These are phyloP conservation scores for Umimayanthus kanabou DNA, from an alignment of 92 coral and sea anemone species.

Conservation along the genomic window DNA sequence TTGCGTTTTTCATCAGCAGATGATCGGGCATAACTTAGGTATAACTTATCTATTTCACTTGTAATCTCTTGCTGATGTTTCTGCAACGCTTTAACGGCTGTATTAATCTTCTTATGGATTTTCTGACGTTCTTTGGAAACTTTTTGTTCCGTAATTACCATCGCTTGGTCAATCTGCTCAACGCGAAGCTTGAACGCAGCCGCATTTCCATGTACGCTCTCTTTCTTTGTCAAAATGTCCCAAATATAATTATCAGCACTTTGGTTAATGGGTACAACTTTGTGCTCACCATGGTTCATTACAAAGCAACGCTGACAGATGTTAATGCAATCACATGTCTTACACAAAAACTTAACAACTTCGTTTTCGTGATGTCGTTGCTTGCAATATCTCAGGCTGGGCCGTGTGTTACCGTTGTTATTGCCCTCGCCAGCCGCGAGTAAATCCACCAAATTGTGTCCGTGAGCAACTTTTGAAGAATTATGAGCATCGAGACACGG, in stretches of 20 bases:
- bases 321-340: not conserved
- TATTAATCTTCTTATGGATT: conserved; percentile 15
- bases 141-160: conserved; percentile 36
- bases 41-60: conserved; percentile 23
- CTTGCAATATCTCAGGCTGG: not conserved
- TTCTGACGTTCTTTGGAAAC: conserved; percentile 35
- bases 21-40: conserved; percentile 17
- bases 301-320: conserved; percentile 36
- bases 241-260: conserved; percentile 1
- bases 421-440: not conserved
- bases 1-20: conserved; percentile 37
- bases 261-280: conserved; percentile 15
- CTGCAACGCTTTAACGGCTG: conserved; percentile 16
- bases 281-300: conserved; percentile 15
- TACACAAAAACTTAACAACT: conserved; percentile 20
- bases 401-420: not conserved
- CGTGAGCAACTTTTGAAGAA: conserved; percentile 13
- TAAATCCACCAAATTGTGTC: conserved; percentile 18
- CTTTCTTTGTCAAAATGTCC: conserved; percentile 33
- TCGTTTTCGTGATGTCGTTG: conserved; percentile 2
- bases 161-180: conserved; percentile 26
- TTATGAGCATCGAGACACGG: conserved; percentile 34
- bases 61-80: conserved; percentile 20
- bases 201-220: conserved; percentile 13
- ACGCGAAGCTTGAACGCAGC: conserved; percentile 19